Evolutionary conservation across 92 coral and sea anemone species (phyloP), one percentile per base, ranked within the genome.

Genomic region (Phenganax marumi): DNA sequence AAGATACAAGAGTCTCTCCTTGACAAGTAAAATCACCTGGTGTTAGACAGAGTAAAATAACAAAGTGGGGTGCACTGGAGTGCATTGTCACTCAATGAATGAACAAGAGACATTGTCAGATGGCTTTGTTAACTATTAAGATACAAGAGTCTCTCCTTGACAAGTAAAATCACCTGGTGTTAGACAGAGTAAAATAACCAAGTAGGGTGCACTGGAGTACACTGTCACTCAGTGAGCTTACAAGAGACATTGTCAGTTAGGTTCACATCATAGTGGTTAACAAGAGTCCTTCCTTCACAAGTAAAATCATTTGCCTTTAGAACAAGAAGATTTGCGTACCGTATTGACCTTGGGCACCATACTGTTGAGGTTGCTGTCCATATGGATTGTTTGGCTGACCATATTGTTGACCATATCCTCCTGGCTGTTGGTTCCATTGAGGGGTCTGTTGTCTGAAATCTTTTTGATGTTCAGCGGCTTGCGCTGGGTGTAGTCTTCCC

Each of bases 401-500:
- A 68, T 68, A 68, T n/a, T 10, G 73, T 9, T 24, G 24, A 17
- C 47, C 21, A 50, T 49, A 23, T 17, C 79, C 79, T 3, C 24
- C 51, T 33, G 79, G 61, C 25, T 24, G 80, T 24, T 46, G 50
- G 10, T 66, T 66, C 53, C 2, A 52, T 33, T 22, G 70, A 11
- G 21, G 13, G 1, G 57, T 25, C 18, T 68, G 73, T 9, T 68
- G 73, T 74, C 52, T 49, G 8, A 12, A 21, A 57, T 53, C 52
- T 0, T 62, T 78, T 47, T 78, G 71, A 16, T 12, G 54, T 49
- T 78, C 83, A 14, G 83, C 83, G 0, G 83, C 83, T 12, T 78
- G 83, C 10, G 83, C 83, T 49, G 83, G 83, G 10, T 50, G 39
- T 62, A 78, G 73, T 10, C 48, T 61, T 12, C 83, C 83, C 83